These are phyloP conservation scores for Gadopsis marmoratus DNA, from an alignment of 2,797 vertebrate species.

Conservation along the genomic window DNA sequence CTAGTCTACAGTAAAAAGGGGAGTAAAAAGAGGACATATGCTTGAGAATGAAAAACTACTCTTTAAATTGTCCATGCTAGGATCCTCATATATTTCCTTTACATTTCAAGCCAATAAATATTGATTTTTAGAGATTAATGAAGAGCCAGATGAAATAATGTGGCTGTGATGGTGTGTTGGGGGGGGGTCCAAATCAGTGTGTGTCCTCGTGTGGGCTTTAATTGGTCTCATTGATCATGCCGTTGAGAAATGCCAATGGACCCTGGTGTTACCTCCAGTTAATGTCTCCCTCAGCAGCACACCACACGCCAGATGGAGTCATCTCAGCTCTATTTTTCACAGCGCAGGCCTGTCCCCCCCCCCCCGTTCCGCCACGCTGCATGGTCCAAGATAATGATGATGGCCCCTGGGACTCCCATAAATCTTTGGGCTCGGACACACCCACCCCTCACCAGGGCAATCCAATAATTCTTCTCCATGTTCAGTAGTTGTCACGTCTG, in stretches of 20 bases:
- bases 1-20: slow-evolving; percentile 19
- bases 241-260: slow-evolving; percentile 68
- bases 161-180: not conserved
- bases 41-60: not conserved
- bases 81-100: slow-evolving; percentile 29
- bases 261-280: slow-evolving; percentile 61
- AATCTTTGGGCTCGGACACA: slow-evolving; percentile 60
- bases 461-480: slow-evolving; percentile 14
- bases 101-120: slow-evolving; percentile 42
- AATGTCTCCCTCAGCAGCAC: slow-evolving; percentile 74
- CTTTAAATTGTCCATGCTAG: not conserved
- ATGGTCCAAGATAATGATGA: slow-evolving; percentile 75
- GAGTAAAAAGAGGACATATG: slow-evolving; percentile 11
- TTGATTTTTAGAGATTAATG: slow-evolving; percentile 46
- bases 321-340: slow-evolving; percentile 72
- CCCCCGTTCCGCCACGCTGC: slow-evolving; percentile 30
- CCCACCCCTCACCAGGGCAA: slow-evolving; percentile 23
- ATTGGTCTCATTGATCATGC: slow-evolving; percentile 81
- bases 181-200: slow-evolving; percentile 34
- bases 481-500: slow-evolving; percentile 26
- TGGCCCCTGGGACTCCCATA: slow-evolving; percentile 69
- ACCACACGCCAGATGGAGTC: slow-evolving; percentile 78
- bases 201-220: slow-evolving; percentile 56
- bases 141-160: slow-evolving; percentile 20
- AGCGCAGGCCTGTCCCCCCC: slow-evolving; percentile 18